These are phyloP conservation scores for Alethe castanea DNA, from an alignment of 2,113 vertebrate species.

Conservation along the genomic window DNA sequence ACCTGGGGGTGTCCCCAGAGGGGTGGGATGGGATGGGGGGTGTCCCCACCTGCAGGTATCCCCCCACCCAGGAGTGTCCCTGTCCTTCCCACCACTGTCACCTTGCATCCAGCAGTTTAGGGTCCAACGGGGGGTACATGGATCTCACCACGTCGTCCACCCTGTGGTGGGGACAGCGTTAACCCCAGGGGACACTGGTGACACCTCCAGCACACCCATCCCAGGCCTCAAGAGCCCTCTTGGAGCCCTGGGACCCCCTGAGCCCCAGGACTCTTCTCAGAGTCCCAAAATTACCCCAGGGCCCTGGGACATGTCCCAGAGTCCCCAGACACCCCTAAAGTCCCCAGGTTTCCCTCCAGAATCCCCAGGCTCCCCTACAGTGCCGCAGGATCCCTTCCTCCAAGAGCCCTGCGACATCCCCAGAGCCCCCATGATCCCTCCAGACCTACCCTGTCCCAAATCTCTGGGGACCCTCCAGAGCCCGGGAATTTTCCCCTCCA, in stretches of 20 bases:
- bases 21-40: background rate
- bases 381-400: too few relatives aligned
- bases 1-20: background rate
- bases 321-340: background rate
- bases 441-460: background rate
- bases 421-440: background rate
- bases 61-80: background rate
- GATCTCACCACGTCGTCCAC: slow-evolving; percentile 94
- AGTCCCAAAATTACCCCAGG: background rate
- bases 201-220: background rate
- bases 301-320: background rate
- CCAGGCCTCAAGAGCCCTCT: too few relatives aligned
- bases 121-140: slow-evolving; percentile 94
- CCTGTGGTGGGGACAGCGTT: background rate
- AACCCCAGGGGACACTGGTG: background rate
- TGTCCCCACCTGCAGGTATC: background rate
- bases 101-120: slow-evolving; percentile 93
- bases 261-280: background rate
- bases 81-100: background rate
- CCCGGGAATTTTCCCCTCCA: background rate
- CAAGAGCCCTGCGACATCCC: background rate
- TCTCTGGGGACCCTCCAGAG: background rate
- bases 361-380: background rate
- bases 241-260: too few relatives aligned
- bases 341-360: background rate